Evolutionary conservation across 2,797 vertebrate genomes (phyloP).

Genomic region (Sebastes iracundus): DNA sequence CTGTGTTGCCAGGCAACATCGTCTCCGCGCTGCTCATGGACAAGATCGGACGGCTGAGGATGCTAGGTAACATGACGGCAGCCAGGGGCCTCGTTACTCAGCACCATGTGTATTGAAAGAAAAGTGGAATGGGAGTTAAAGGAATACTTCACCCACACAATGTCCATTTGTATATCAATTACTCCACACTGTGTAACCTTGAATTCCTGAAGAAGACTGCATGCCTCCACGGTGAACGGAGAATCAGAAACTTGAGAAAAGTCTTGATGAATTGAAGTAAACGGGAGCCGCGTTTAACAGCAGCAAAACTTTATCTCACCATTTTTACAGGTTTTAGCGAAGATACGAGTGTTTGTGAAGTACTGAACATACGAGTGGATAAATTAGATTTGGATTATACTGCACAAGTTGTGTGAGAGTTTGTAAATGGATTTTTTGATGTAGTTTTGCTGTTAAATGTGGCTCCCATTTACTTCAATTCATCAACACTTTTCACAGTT

Average conservation of each 20-base stretch:
- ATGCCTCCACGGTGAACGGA: not conserved
- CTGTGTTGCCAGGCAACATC: conserved; percentile 95
- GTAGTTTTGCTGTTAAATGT: not conserved
- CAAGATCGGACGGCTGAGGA: conserved; percentile 95
- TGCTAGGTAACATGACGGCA: conserved; percentile 87
- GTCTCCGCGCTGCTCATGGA: conserved; percentile 98
- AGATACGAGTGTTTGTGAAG: not conserved
- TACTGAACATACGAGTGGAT: not conserved
- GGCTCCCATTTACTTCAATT: not conserved
- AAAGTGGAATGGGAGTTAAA: not conserved
- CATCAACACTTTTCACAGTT: not conserved
- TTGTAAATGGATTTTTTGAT: not conserved
- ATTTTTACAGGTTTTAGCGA: not conserved
- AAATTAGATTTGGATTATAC: not conserved
- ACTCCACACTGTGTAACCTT: not conserved
- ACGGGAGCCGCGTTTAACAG: not conserved
- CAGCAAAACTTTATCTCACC: too few species aligned
- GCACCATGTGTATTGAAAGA: not conserved
- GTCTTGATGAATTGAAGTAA: not conserved
- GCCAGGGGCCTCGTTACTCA: not conserved
- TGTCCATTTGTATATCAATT: not conserved
- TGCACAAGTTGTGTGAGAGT: not conserved
- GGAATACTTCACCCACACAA: not conserved
- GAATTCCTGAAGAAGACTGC: not conserved
- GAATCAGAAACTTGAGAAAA: not conserved